Evolutionary conservation across 2,113 vertebrate genomes (phyloP).

Genomic region (Hypocryptadius cinnamomeus): DNA sequence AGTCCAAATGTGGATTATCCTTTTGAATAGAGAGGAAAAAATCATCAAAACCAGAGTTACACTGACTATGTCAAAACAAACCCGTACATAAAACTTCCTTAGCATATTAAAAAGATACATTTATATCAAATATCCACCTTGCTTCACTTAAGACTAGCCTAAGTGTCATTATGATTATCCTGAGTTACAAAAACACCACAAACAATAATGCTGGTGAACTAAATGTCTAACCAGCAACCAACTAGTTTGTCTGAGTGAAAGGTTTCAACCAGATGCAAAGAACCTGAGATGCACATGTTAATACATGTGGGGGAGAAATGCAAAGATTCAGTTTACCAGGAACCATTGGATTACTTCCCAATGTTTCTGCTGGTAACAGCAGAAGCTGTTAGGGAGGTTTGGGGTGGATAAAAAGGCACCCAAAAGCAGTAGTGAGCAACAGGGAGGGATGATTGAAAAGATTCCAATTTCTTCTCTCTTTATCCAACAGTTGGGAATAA

Average conservation of each 20-base stretch:
- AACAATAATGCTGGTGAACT: background rate
- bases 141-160: background rate
- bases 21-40: background rate
- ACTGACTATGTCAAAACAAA: background rate
- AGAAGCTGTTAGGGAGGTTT: background rate
- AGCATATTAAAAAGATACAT: background rate
- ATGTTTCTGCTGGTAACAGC: background rate
- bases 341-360: background rate
- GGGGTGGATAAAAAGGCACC: background rate
- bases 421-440: background rate
- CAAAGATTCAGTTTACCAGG: background rate
- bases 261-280: background rate
- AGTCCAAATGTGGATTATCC: background rate
- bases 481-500: background rate
- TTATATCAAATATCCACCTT: background rate
- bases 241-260: background rate
- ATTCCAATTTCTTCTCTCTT: background rate
- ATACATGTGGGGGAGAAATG: background rate
- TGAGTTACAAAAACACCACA: background rate
- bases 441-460: background rate
- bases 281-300: background rate
- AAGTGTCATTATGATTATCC: background rate
- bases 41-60: background rate
- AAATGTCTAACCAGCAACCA: background rate
- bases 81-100: background rate